Base-by-base conservation (phyloP, 53 echinoderm and acorn worm genomes). In the Zoroaster sp. region DNA sequence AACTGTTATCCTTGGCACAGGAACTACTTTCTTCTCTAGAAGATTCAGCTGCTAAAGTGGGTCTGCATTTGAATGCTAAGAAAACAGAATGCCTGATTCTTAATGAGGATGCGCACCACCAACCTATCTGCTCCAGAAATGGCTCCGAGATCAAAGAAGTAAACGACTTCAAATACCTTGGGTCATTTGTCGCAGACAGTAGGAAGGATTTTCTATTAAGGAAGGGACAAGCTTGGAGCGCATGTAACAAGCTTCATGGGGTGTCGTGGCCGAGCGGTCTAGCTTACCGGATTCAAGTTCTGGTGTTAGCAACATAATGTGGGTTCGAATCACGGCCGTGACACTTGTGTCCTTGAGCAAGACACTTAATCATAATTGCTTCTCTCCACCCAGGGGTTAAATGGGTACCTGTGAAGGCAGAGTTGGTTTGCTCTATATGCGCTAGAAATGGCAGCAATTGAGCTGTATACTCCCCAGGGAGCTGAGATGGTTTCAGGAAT, bases 61-160 rank as follows among this genome's bases (percentile, higher is more conserved):
- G 81, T 30, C 43, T 69, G 41, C 14, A 30, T 15, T 32, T 90
- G 6, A 90, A 85, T 28, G 78, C 73, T 4, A 72, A 70, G 70
- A 88, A 83, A 52, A 90, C 90, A 31, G 83, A 85, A 33, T 44
- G 36, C 39, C 15, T 90, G 69, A 45, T 44, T 35, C 11, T 85
- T 14, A 83, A 90, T 51, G 47, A 51, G 28, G 36, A 63, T 15
- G 33, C 47, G 3, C 7, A 75, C 10, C 74, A 87, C 32, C 87
- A 87, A 73, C 87, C 87, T 87, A 87, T 87, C 75, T 8, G 2
- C 32, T 31, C 28, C 33, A 73, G 25, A 52, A 59, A 75, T 15
- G 75, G 75, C 32, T 34, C 21, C 18, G 25, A 0, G 12, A 34
- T 87, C 52, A 73, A 74, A 47, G 75, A 75, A 36, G 75, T 75